Base-by-base conservation (phyloP, 2,113 vertebrate genomes). In the Tichodroma muraria region DNA sequence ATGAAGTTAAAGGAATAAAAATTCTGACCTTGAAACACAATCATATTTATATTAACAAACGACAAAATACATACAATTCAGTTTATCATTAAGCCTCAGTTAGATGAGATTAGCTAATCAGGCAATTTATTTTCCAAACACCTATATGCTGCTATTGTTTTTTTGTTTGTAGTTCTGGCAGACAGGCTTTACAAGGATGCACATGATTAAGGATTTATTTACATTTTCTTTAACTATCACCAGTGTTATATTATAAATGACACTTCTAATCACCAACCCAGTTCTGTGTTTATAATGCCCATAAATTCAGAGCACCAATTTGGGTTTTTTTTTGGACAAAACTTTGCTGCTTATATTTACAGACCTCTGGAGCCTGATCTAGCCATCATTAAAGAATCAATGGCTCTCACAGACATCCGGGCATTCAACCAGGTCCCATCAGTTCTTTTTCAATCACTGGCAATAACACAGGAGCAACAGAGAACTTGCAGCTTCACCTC, bases 171-270 rank as follows among this genome's bases (percentile, higher is more conserved):
- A 59, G 28, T 52, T 79, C 70, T 93, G 75, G 49, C 80, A 90
- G 68, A 60, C 16, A 42, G 81, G 78, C 63, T 81, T 82, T 87
- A 53, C 54, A 92, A 90, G 85, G 63, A 85, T 88, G 45, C 60
- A 79, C 88, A 45, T 21, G 68, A 90, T 96, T 90, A 91, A 96
- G 78, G 45, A 60, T 85, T 93, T 95, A 93, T 96, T 96, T 95
- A 94, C 76, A 72, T 90, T 95, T 96, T 87, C 89, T 82, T 91
- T 92, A 87, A 85, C 73, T 38, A 87, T 56, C 82, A 80, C 22
- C 69, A 78, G 33, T 44, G 18, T 81, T 82, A 22, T 45, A 14
- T 57, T 66, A 85, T 3, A 21, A 87, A 90, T 4, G 2, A 54
- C 4, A 3, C 27, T 88, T 91, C 83, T 92, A 94, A 97, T 88